Conservation (phyloP, 2,797 vertebrate genomes). For the Pogoniulus pusillus region DNA sequence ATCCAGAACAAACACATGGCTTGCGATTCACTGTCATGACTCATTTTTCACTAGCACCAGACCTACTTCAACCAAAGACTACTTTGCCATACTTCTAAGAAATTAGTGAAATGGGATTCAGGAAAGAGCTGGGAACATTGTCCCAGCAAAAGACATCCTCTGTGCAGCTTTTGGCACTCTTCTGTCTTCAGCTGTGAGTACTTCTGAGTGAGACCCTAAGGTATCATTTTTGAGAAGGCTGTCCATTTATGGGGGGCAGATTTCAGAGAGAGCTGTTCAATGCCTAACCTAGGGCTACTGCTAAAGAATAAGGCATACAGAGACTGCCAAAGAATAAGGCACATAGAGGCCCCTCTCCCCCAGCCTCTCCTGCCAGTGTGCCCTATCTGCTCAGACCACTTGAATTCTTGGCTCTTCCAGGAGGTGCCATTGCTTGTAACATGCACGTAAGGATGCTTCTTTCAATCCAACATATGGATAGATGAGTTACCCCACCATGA, state of each 20-base stretch:
- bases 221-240: neutral
- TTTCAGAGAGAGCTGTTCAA: neutral
- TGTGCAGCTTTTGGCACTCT: neutral
- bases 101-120: neutral
- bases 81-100: neutral
- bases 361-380: neutral
- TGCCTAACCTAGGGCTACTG: neutral
- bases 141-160: neutral
- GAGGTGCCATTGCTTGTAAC: no score
- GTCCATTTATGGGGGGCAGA: neutral
- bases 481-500: neutral
- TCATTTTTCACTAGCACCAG: neutral
- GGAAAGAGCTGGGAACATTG: neutral
- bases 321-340: neutral
- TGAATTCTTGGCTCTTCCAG: neutral
- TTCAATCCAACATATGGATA: no score
- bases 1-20: neutral
- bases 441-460: no score
- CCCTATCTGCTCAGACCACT: neutral
- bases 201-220: neutral
- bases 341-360: rapidly evolving
- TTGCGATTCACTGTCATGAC: neutral
- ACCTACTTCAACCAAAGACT: neutral
- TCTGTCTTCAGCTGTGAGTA: neutral
- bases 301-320: rapidly evolving